Percentiles rank a stretch among this genome's conserved stretches.
phyloP scores from a whole-genome alignment of 2,797 vertebrate genomes.

The Pangasius mekongensis region DNA sequence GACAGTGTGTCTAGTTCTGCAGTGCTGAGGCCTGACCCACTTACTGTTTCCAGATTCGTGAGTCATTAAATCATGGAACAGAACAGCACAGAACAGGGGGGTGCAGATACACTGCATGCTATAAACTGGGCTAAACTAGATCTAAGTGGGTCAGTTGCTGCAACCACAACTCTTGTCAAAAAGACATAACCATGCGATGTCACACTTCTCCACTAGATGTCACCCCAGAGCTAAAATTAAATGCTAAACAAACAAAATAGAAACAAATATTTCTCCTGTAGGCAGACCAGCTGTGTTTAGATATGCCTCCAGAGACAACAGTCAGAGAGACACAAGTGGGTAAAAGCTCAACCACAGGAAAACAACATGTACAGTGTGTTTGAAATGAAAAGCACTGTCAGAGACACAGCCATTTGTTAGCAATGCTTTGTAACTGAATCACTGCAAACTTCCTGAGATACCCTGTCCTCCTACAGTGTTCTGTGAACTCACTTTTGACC shows the following conservation, averaged over 20 bases:
- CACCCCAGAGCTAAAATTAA: background rate
- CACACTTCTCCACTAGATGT: conserved; percentile 42
- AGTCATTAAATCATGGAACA: conserved; percentile 50
- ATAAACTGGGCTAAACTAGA: conserved; percentile 56
- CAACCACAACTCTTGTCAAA: conserved; percentile 24
- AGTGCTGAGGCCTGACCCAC: conserved; percentile 55
- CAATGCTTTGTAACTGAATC: background rate
- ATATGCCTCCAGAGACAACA: conserved; percentile 41
- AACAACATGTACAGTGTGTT: conserved; percentile 3
- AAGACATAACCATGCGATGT: background rate
- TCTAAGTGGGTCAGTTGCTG: conserved; percentile 56
- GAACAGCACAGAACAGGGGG: conserved; percentile 25
- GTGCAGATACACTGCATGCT: conserved; percentile 26
- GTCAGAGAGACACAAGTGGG: conserved; percentile 24
- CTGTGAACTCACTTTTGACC: conserved; percentile 84
- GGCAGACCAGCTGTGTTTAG: conserved; percentile 46
- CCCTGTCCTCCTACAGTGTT: background rate
- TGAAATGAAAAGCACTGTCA: background rate
- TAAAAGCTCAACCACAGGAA: conserved; percentile 25
- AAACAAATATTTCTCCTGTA: background rate
- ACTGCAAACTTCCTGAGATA: background rate
- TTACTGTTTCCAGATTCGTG: conserved; percentile 52
- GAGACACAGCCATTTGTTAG: background rate
- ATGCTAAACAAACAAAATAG: background rate
- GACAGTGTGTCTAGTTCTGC: conserved; percentile 29